A percentile compares a stretch with the other conserved stretches of the same genome.
These are phyloP conservation scores for Panopea generosa DNA, from an alignment of 2,888 invertebrate species.

Conservation along the genomic window DNA sequence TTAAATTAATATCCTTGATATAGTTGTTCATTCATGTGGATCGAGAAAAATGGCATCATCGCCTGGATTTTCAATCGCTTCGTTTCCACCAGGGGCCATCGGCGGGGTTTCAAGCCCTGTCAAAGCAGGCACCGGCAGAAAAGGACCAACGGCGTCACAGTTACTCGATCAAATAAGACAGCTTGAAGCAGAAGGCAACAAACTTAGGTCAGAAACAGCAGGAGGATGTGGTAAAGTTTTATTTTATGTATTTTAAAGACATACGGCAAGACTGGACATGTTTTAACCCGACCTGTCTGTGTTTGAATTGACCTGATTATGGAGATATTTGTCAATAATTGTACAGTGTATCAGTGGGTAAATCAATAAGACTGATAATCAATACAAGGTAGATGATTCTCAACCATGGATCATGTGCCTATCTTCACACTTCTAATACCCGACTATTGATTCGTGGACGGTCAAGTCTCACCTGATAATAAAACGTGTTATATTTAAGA, in stretches of 20 bases:
- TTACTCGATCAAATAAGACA: conserved; percentile 72
- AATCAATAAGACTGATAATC: too few species aligned
- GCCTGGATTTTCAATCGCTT: conserved; percentile 56
- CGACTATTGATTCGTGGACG: too few species aligned
- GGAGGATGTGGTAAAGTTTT: conserved; percentile 35
- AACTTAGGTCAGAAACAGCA: conserved; percentile 64
- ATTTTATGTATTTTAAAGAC: conserved; percentile 8
- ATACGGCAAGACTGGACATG: conserved; percentile 59
- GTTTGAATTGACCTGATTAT: conserved; percentile 2
- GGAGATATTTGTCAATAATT: conserved; percentile 5
- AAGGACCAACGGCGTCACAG: conserved; percentile 55
- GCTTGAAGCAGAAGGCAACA: conserved; percentile 76
- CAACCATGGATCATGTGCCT: too few species aligned
- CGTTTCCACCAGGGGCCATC: conserved; percentile 51
- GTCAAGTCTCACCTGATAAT: too few species aligned
- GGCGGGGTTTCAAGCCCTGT: conserved; percentile 48
- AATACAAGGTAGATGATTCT: too few species aligned
- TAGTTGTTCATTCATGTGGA: not conserved
- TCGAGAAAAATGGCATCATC: conserved; percentile 36
- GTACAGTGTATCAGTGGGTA: conserved; percentile 7
- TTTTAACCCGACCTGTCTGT: conserved; percentile 2
- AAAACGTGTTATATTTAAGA: too few species aligned
- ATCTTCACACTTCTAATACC: too few species aligned
- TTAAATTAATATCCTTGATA: too few species aligned
- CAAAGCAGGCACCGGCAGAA: conserved; percentile 33